Evolutionary conservation across 2,113 vertebrate genomes (phyloP).

Genomic region (Meleagris gallopavo): DNA sequence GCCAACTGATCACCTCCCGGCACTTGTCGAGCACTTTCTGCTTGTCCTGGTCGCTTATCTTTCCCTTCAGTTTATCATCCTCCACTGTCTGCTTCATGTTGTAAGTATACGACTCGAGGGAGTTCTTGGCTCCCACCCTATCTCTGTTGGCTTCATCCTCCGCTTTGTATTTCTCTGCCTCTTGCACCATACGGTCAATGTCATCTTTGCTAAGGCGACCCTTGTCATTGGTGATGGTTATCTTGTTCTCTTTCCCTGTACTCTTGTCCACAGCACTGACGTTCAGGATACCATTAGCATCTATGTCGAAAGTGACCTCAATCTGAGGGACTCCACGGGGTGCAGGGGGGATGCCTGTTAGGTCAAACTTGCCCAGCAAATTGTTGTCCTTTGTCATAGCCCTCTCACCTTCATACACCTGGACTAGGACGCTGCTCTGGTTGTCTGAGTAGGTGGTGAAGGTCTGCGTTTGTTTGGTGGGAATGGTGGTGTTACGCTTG

Average conservation of each 20-base stretch:
- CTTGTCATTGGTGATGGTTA: slow-evolving; percentile 87
- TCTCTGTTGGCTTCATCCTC: slow-evolving; percentile 84
- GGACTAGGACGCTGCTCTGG: slow-evolving; percentile 83
- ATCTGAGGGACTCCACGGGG: slow-evolving; percentile 86
- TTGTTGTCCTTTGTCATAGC: slow-evolving; percentile 89
- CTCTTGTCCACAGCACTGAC: slow-evolving; percentile 85
- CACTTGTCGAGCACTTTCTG: slow-evolving; percentile 83
- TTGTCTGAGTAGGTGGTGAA: slow-evolving; percentile 87
- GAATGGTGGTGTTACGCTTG: slow-evolving; percentile 86
- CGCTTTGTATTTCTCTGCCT: slow-evolving; percentile 84
- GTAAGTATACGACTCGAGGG: slow-evolving; percentile 83
- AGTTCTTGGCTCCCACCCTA: slow-evolving; percentile 81
- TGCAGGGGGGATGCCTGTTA: slow-evolving; percentile 82
- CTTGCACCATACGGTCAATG: slow-evolving; percentile 87
- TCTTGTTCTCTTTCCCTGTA: slow-evolving; percentile 86
- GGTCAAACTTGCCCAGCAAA: slow-evolving; percentile 85
- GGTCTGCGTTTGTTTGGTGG: slow-evolving; percentile 88
- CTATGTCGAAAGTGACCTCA: slow-evolving; percentile 86
- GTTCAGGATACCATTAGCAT: slow-evolving; percentile 85
- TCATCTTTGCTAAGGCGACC: slow-evolving; percentile 86
- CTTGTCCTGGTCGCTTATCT: slow-evolving; percentile 84
- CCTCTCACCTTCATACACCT: slow-evolving; percentile 83
- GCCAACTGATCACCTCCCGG: slow-evolving; percentile 82
- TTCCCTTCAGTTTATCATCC: slow-evolving; percentile 85
- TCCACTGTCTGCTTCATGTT: slow-evolving; percentile 84